Evolutionary conservation across 2,113 vertebrate genomes (phyloP).

Genomic region (Girardinichthys multiradiatus): DNA sequence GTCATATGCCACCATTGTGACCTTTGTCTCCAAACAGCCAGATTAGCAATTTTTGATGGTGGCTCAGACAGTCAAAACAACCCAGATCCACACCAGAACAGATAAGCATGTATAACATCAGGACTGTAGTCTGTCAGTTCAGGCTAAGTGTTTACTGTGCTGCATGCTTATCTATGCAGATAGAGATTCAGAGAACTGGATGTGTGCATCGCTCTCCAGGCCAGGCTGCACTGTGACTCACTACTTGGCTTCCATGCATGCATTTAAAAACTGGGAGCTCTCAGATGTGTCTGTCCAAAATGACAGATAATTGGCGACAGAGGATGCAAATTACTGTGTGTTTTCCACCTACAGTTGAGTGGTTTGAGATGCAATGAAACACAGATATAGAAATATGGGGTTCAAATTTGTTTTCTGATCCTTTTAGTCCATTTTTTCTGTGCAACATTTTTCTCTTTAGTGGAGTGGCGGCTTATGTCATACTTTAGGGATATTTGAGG

Average conservation of each 20-base stretch:
- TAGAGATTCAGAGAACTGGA: background rate
- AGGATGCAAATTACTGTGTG: conserved; percentile 3
- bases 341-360: background rate
- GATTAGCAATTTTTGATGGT: background rate
- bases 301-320: background rate
- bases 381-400: background rate
- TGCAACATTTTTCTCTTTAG: background rate
- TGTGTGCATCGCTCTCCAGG: background rate
- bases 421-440: background rate
- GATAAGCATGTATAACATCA: conserved; percentile 6
- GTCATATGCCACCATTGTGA: background rate
- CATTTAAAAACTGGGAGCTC: conserved; percentile 2
- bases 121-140: background rate
- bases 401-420: background rate
- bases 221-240: conserved; percentile 25
- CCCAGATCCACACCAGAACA: background rate
- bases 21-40: background rate
- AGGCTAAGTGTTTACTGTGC: background rate
- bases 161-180: conserved; percentile 8
- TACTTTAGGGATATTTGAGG: too few relatives aligned
- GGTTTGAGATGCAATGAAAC: background rate
- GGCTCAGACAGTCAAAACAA: background rate
- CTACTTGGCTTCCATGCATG: conserved; percentile 1
- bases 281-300: conserved; percentile 16
- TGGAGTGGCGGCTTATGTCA: background rate